These are phyloP conservation scores for Eonycteris spelaea DNA, from an alignment of 2,113 vertebrate species.

Conservation along the genomic window DNA sequence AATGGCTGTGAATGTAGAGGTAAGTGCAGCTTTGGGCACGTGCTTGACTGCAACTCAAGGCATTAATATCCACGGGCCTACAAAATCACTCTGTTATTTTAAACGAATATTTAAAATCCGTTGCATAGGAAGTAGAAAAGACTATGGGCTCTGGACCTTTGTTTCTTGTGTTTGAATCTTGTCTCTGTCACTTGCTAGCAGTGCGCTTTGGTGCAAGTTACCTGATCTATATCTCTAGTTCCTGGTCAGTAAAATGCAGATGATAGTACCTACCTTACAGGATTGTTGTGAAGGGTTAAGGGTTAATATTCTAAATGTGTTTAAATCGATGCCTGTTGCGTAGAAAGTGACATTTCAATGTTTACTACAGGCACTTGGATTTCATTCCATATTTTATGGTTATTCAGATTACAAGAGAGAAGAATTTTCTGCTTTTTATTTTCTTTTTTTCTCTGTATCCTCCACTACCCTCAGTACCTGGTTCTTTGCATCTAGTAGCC, in stretches of 20 bases:
- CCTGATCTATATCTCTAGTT: neutral
- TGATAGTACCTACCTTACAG: neutral
- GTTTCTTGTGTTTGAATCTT: neutral
- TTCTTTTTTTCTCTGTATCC: neutral
- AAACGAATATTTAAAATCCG: neutral
- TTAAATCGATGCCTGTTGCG: neutral
- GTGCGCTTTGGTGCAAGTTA: neutral
- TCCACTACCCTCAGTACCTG: neutral
- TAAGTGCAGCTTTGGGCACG: neutral
- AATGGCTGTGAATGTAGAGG: neutral
- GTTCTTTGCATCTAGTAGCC: neutral
- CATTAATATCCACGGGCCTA: neutral
- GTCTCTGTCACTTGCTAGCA: neutral
- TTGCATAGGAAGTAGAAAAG: neutral
- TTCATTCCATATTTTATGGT: neutral
- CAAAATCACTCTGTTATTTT: neutral
- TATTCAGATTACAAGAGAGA: neutral
- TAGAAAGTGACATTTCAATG: neutral
- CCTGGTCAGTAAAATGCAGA: neutral
- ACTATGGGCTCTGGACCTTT: neutral
- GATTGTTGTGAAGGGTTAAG: neutral
- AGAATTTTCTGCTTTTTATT: neutral
- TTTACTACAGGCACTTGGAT: neutral
- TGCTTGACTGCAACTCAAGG: neutral
- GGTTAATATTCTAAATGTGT: neutral